Evolutionary conservation across 2,113 vertebrate genomes (phyloP).

Genomic region (Tenebrosternarchus preto): DNA sequence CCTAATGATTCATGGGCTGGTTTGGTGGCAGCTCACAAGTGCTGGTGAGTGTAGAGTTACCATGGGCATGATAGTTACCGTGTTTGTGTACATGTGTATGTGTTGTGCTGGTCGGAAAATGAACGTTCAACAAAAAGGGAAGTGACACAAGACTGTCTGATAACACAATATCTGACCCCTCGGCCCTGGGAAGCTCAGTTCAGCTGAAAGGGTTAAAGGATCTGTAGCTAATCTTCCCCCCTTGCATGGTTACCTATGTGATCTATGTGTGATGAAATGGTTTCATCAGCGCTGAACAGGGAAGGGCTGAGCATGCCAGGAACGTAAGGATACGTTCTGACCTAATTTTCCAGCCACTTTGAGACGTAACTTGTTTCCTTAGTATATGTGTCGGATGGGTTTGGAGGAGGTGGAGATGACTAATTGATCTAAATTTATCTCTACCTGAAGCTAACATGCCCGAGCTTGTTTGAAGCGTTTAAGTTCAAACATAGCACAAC

Average conservation of each 20-base stretch:
- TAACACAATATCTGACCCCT: no score
- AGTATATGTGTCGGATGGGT: background rate
- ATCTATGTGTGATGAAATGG: constrained; percentile 16
- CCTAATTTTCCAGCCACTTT: constrained; percentile 1
- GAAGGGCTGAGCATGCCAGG: background rate
- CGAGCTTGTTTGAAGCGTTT: background rate
- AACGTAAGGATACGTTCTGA: constrained; percentile 17
- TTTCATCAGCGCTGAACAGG: constrained; percentile 26
- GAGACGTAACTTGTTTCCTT: background rate
- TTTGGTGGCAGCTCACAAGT: no score
- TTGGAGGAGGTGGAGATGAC: background rate
- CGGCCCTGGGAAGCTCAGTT: no score
- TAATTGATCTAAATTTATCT: constrained; percentile 17
- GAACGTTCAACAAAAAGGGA: no score
- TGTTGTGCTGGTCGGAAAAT: no score
- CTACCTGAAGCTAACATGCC: background rate
- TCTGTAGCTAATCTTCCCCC: background rate
- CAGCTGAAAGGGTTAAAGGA: no score
- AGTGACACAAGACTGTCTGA: no score
- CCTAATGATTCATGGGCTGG: no score
- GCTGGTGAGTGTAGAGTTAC: no score
- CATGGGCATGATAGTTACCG: no score
- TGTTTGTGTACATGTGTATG: no score
- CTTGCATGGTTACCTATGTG: background rate
- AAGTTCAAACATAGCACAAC: no score